These are phyloP conservation scores for Ophion slaviceki DNA, from an alignment of 2,888 invertebrate species.

Conservation along the genomic window DNA sequence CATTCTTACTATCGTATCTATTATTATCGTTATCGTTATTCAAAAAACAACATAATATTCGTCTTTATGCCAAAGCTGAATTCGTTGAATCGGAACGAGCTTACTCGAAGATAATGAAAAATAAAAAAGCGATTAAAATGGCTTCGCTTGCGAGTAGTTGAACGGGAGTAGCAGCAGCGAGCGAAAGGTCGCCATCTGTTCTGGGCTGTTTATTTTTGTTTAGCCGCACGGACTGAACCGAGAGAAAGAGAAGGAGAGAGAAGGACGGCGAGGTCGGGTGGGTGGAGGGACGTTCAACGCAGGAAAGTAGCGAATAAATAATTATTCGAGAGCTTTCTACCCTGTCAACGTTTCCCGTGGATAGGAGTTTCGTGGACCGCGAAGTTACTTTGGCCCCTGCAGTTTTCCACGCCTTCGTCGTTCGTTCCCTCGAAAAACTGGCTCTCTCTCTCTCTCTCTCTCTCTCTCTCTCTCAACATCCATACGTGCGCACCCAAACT, in stretches of 20 bases:
- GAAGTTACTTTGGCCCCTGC: slow-evolving; percentile 36
- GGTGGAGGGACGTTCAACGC: slow-evolving; percentile 41
- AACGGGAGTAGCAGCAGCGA: background rate
- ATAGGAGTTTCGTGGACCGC: slow-evolving; percentile 54
- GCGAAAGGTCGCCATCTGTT: slow-evolving; percentile 26
- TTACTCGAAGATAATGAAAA: background rate
- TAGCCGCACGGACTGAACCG: slow-evolving; percentile 8
- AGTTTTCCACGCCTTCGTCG: slow-evolving; percentile 32
- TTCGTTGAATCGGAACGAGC: background rate
- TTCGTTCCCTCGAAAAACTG: slow-evolving; percentile 21
- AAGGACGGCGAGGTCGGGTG: background rate
- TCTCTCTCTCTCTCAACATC: background rate
- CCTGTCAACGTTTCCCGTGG: slow-evolving; percentile 26
- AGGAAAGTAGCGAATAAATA: slow-evolving; percentile 62
- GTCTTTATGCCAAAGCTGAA: background rate
- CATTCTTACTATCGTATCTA: background rate
- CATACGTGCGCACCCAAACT: background rate
- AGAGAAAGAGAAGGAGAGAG: slow-evolving; percentile 14
- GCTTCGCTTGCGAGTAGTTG: background rate
- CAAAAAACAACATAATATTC: background rate
- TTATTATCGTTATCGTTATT: background rate
- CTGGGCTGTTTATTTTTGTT: slow-evolving; percentile 30
- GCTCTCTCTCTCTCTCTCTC: background rate
- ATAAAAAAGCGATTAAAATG: background rate
- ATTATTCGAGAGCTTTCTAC: slow-evolving; percentile 64